These are phyloP conservation scores for Pissodes strobi DNA, from an alignment of 1,140 invertebrate genomes.

Conservation along the genomic window DNA sequence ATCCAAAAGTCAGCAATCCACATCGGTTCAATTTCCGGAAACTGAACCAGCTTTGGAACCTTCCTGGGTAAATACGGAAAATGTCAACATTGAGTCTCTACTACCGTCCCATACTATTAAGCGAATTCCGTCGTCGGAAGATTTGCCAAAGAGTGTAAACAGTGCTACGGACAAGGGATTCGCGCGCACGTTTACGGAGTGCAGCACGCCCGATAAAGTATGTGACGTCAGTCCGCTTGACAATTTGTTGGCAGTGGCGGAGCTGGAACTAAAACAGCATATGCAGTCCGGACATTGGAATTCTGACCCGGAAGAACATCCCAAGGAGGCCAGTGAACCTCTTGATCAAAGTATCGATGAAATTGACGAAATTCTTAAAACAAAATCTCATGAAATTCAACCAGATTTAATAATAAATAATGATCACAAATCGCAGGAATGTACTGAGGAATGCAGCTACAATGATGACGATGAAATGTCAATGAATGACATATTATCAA, in stretches of 20 bases:
- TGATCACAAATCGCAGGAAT: slow-evolving; percentile 44
- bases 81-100: slow-evolving; percentile 63
- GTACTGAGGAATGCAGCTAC: slow-evolving; percentile 58
- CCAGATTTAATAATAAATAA: slow-evolving; percentile 40
- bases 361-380: slow-evolving; percentile 41
- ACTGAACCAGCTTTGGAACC: slow-evolving; percentile 37
- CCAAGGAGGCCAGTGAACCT: slow-evolving; percentile 3
- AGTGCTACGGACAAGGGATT: slow-evolving; percentile 43
- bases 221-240: slow-evolving; percentile 59
- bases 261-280: slow-evolving; percentile 61
- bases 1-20: slow-evolving; percentile 43
- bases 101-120: slow-evolving; percentile 63
- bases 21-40: slow-evolving; percentile 35
- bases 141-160: slow-evolving; percentile 44
- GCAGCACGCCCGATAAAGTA: slow-evolving; percentile 50
- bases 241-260: slow-evolving; percentile 63
- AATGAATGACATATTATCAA: slow-evolving; percentile 63
- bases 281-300: slow-evolving; percentile 52
- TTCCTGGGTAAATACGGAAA: slow-evolving; percentile 54
- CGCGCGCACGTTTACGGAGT: slow-evolving; percentile 41
- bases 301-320: slow-evolving; percentile 11
- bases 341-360: slow-evolving; percentile 21
- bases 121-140: slow-evolving; percentile 44
- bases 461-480: slow-evolving; percentile 65
- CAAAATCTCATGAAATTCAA: slow-evolving; percentile 43